A percentile compares a stretch with the other conserved stretches of the same genome.
These are phyloP conservation scores for Alouatta palliata DNA, from an alignment of 2,113 vertebrate species.

Conservation along the genomic window DNA sequence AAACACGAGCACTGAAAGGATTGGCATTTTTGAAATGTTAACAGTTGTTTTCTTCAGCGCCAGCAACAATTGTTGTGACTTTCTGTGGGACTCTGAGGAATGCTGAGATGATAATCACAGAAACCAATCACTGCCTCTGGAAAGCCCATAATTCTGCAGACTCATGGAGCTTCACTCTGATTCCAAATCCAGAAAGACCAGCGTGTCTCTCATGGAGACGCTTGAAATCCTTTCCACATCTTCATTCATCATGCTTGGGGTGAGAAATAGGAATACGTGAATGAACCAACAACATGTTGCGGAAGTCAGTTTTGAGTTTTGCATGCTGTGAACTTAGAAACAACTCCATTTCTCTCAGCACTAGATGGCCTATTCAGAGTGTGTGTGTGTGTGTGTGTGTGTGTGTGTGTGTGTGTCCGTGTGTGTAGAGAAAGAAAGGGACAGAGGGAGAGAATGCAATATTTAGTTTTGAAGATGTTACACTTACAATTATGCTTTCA, in stretches of 20 bases:
- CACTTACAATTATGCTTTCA: not conserved
- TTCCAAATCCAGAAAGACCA: not conserved
- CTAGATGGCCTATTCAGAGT: too few species aligned
- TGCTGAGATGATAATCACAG: conserved; percentile 53
- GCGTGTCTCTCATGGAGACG: not conserved
- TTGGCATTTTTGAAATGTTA: conserved; percentile 20
- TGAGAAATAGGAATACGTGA: not conserved
- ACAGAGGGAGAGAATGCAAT: not conserved
- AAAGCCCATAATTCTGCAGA: not conserved
- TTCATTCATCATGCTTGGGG: not conserved
- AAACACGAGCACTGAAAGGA: not conserved
- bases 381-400: not conserved
- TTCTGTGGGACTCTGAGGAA: conserved; percentile 51
- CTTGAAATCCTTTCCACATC: not conserved
- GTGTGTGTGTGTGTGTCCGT: not conserved
- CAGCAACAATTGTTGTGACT: conserved; percentile 3
- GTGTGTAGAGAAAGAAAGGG: not conserved
- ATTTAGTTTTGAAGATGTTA: not conserved
- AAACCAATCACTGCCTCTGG: conserved; percentile 13
- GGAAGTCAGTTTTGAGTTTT: not conserved
- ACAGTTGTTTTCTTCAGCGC: not conserved
- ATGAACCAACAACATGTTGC: not conserved
- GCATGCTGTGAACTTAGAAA: not conserved
- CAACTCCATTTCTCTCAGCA: not conserved
- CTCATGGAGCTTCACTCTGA: not conserved